Base-by-base conservation (phyloP, 2,888 invertebrate genomes). In the Diarsia rubi region DNA sequence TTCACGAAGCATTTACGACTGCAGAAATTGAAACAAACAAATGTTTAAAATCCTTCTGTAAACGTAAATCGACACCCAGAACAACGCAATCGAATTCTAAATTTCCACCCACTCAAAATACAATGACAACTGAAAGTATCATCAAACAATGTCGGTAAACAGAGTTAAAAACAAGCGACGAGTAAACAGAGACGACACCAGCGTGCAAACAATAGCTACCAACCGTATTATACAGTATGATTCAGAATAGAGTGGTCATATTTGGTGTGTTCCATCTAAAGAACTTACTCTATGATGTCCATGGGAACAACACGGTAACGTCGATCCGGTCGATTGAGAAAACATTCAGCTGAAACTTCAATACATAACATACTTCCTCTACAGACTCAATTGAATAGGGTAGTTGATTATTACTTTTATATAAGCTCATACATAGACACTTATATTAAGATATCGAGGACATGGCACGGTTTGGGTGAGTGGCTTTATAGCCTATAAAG, bases 141-240 rank as follows among this genome's bases (percentile, higher is more conserved):
- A 66, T 63, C 81, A 86, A 83, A 84, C 83, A 83, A 71, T 66
- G 70, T 71, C 70, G 19, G 71, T 71, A 81, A 81, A 88, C 76
- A 85, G 42, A 65, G 71, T 70, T 77, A 90, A 92, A 92, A 90
- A 91, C 91, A 91, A 92, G 90, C 90, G 89, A 89, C 87, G 83
- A 85, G 91, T 90, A 94, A 93, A 94, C 93, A 93, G 86, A 86
- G 82, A 86, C 88, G 91, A 91, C 91, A 90, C 88, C 88, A 87
- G 91, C 88, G 89, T 84, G 90, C 89, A 92, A 93, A 93, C 91
- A 93, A 88, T 90, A 89, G 89, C 87, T 80, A 75, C 81, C 82
- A 81, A 75, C 82, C 81, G 79, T 88, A 42, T 24, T 62, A 62
- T 62, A 62, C 42, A 62, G 62, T 16, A 16, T 62, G 62, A 8